phyloP scores from a whole-genome alignment of 2,888 invertebrate genomes.

The Chrysolina haemoptera region DNA sequence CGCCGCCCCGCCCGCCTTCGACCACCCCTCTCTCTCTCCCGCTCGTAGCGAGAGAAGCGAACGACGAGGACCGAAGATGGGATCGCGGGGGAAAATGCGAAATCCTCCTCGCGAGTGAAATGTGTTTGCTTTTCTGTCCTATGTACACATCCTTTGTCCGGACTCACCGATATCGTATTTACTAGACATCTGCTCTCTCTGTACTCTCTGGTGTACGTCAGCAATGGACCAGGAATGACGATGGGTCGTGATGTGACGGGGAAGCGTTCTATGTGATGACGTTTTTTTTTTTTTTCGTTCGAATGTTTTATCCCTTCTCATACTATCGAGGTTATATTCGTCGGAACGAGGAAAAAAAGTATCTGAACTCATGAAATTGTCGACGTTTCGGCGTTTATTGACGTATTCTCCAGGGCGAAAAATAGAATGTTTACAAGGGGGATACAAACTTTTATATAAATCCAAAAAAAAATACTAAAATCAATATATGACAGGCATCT shows the following conservation, averaged over 20 bases:
- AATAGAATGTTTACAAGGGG: no score
- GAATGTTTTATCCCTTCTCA: not conserved
- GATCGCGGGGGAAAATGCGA: slow-evolving; percentile 52
- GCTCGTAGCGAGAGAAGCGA: slow-evolving; percentile 26
- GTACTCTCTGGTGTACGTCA: slow-evolving; percentile 34
- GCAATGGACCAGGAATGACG: slow-evolving; percentile 40
- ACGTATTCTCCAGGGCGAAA: no score
- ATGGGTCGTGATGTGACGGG: slow-evolving; percentile 8
- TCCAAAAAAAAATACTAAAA: no score
- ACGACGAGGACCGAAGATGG: slow-evolving; percentile 40
- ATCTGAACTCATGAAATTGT: no score
- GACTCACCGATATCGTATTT: slow-evolving; percentile 69
- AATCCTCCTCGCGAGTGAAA: slow-evolving; percentile 65
- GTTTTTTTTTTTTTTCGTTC: not conserved
- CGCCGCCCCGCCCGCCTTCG: slow-evolving; percentile 18
- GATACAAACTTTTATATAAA: no score
- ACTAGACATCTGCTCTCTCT: slow-evolving; percentile 68
- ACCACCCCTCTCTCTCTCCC: slow-evolving; percentile 22
- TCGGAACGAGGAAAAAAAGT: no score
- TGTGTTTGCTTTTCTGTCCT: slow-evolving; percentile 70
- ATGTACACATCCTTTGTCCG: slow-evolving; percentile 71
- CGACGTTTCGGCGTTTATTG: no score
- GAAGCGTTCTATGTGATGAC: not conserved
- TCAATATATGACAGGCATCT: no score
- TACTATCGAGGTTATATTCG: no score